A percentile compares a stretch with the other conserved stretches of the same genome.
phyloP scores from a whole-genome alignment of 2,113 vertebrate genomes.

The Peromyscus californicus region DNA sequence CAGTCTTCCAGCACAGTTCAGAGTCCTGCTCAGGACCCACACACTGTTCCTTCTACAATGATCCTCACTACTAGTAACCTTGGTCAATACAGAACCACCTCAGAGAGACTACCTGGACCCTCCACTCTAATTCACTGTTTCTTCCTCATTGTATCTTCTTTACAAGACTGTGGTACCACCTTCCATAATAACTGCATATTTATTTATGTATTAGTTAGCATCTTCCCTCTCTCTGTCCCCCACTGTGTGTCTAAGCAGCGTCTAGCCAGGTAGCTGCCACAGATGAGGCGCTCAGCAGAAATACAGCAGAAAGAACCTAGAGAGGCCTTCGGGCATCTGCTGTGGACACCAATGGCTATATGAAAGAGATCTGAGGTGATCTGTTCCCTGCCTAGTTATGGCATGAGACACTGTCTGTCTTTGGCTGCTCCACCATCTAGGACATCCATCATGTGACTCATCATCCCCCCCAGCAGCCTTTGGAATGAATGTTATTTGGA shows the following conservation, averaged over 20 bases:
- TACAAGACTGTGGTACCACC: background rate
- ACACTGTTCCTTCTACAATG: background rate
- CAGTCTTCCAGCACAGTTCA: background rate
- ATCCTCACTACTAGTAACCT: background rate
- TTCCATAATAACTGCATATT: background rate
- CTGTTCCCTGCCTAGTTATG: background rate
- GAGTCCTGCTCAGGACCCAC: background rate
- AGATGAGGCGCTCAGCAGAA: background rate
- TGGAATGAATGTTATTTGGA: constrained; percentile 76
- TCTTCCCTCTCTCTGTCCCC: background rate
- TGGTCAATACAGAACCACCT: background rate
- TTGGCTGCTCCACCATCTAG: background rate
- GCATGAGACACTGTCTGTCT: background rate
- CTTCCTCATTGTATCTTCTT: background rate
- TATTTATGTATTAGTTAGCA: background rate
- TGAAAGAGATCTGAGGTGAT: background rate
- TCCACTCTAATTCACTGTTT: background rate
- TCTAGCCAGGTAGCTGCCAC: background rate
- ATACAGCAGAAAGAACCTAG: background rate
- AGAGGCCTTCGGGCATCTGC: background rate
- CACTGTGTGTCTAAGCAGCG: background rate
- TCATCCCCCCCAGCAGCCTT: constrained; percentile 57
- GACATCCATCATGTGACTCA: constrained; percentile 46
- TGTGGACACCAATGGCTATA: background rate
- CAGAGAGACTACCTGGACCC: background rate